Evolutionary conservation across 2,797 vertebrate genomes (phyloP).

Genomic region (Malacoctenus gilli): DNA sequence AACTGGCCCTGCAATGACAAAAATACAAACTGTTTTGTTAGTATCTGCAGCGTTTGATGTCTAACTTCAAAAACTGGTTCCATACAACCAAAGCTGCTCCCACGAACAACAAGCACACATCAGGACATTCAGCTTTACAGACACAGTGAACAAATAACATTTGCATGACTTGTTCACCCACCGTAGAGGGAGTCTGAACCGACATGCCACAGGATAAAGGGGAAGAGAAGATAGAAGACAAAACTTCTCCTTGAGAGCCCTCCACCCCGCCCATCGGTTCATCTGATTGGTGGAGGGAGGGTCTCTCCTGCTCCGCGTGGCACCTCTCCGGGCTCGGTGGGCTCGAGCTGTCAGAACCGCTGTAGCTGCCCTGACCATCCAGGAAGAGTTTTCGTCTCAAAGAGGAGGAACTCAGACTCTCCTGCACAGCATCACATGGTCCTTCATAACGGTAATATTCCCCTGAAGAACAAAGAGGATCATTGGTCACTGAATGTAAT

Average conservation of each 20-base stretch:
- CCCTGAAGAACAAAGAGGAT: slow-evolving; percentile 81
- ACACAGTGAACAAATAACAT: background rate
- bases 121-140: background rate
- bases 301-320: slow-evolving; percentile 36
- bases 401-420: slow-evolving; percentile 95
- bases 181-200: slow-evolving; percentile 85
- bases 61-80: too few species aligned
- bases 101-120: too few species aligned
- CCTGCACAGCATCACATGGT: slow-evolving; percentile 88
- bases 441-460: slow-evolving; percentile 89
- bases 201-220: slow-evolving; percentile 82
- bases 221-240: slow-evolving; percentile 81
- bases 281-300: slow-evolving; percentile 36
- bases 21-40: slow-evolving; percentile 3
- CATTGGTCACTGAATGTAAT: too few species aligned
- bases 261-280: slow-evolving; percentile 1
- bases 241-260: slow-evolving; percentile 59
- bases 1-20: slow-evolving; percentile 87
- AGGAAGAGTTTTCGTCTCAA: slow-evolving; percentile 95
- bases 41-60: too few species aligned
- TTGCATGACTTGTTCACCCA: slow-evolving; percentile 64
- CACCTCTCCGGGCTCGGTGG: slow-evolving; percentile 84
- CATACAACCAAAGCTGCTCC: too few species aligned
- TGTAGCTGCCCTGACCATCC: slow-evolving; percentile 85
- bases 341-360: slow-evolving; percentile 86